These are phyloP conservation scores for Fregata magnificens DNA, from an alignment of 2,113 vertebrate species.

Conservation along the genomic window DNA sequence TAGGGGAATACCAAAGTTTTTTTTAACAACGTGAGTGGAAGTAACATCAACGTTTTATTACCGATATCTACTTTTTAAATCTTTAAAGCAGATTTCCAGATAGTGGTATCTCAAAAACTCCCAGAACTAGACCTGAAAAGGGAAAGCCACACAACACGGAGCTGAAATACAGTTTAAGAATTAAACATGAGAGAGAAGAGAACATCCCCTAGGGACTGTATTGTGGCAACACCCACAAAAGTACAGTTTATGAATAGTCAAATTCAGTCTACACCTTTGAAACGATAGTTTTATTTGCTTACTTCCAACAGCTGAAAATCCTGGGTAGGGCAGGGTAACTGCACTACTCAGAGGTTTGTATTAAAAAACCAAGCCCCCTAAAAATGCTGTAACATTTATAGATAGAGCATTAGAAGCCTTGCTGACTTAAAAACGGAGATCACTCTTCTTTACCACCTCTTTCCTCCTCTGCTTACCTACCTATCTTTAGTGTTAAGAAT, in stretches of 20 bases:
- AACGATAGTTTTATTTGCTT: not conserved
- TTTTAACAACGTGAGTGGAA: not conserved
- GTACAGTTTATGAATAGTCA: not conserved
- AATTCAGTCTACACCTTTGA: not conserved
- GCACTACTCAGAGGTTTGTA: not conserved
- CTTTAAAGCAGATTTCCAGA: not conserved
- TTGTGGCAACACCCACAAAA: not conserved
- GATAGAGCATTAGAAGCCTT: not conserved
- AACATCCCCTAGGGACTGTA: not conserved
- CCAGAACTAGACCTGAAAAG: not conserved
- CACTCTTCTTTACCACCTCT: not conserved
- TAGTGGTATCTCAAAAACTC: not conserved
- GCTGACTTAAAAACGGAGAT: not conserved
- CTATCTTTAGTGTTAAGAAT: not conserved
- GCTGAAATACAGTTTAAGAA: not conserved
- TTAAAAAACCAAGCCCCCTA: not conserved
- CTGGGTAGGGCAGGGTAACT: not conserved
- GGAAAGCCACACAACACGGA: not conserved
- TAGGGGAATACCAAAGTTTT: not conserved
- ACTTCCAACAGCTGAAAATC: not conserved
- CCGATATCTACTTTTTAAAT: not conserved
- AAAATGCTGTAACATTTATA: not conserved
- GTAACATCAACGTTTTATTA: not conserved
- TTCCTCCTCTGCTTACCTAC: not conserved
- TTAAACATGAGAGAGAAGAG: not conserved